phyloP scores from a whole-genome alignment of 2,888 invertebrate species.

The Galerucella pusilla region DNA sequence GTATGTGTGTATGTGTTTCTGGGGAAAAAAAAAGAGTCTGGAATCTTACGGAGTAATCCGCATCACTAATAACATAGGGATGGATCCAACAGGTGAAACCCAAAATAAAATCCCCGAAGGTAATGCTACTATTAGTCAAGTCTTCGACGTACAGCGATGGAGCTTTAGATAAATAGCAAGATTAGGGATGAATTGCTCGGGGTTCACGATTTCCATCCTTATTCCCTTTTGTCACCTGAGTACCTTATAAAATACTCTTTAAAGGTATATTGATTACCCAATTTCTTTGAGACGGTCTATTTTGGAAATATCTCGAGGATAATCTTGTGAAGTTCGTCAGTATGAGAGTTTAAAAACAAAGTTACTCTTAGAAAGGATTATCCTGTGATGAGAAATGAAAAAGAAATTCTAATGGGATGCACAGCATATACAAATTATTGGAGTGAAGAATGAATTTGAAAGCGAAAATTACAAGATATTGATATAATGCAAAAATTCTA shows the following conservation, averaged over 20 bases:
- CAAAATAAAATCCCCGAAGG: constrained; percentile 24
- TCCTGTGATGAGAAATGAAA: not conserved
- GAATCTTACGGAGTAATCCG: not conserved
- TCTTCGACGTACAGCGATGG: constrained; percentile 29
- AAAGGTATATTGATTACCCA: constrained; percentile 32
- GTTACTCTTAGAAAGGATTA: not conserved
- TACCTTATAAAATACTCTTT: constrained; percentile 29
- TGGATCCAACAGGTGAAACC: constrained; percentile 33
- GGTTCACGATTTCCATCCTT: constrained; percentile 26
- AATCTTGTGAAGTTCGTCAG: constrained; percentile 1
- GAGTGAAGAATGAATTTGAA: too few relatives aligned
- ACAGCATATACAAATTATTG: not conserved
- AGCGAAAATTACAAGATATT: too few relatives aligned
- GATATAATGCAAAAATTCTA: too few relatives aligned
- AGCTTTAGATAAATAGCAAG: constrained; percentile 33
- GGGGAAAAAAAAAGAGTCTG: not conserved
- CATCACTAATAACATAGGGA: not conserved
- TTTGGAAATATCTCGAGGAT: not conserved
- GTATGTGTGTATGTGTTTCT: too few relatives aligned
- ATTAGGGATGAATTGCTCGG: constrained; percentile 31
- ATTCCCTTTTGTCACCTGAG: constrained; percentile 33
- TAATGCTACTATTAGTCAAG: constrained; percentile 34
- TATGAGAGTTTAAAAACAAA: not conserved
- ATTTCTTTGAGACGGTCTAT: constrained; percentile 25
- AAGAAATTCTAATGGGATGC: not conserved